phyloP scores from a whole-genome alignment of 2,888 invertebrate species.

The Periphyllus acericola region DNA sequence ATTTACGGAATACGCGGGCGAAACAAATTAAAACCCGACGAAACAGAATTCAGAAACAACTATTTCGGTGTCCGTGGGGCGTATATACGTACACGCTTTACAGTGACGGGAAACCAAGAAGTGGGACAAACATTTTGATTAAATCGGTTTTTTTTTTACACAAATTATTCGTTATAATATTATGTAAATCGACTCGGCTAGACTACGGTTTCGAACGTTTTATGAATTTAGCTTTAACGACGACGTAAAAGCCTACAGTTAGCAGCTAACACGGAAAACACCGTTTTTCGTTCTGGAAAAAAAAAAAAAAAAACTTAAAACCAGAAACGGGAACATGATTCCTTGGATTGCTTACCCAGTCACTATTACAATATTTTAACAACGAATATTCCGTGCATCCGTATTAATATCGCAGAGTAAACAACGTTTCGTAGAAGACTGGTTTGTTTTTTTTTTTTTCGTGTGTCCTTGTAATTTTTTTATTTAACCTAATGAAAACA shows the following conservation, averaged over 20 bases:
- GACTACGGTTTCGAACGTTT: background rate
- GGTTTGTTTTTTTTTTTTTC: too few species aligned
- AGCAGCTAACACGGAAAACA: background rate
- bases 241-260: background rate
- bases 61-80: background rate
- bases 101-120: background rate
- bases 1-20: background rate
- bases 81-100: too few species aligned
- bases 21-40: conserved; percentile 5
- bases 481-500: too few species aligned
- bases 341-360: too few species aligned
- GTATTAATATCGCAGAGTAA: too few species aligned
- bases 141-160: background rate
- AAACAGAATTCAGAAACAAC: conserved; percentile 9
- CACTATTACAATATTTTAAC: too few species aligned
- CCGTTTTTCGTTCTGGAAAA: background rate
- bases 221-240: background rate
- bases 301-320: background rate
- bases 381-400: too few species aligned
- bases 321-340: background rate
- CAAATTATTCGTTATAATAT: background rate
- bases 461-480: too few species aligned
- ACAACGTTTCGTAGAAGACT: too few species aligned
- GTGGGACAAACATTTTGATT: background rate
- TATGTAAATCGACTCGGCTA: background rate